Evolutionary conservation across 1,140 invertebrate genomes (phyloP).

Genomic region (Apolygus lucorum): DNA sequence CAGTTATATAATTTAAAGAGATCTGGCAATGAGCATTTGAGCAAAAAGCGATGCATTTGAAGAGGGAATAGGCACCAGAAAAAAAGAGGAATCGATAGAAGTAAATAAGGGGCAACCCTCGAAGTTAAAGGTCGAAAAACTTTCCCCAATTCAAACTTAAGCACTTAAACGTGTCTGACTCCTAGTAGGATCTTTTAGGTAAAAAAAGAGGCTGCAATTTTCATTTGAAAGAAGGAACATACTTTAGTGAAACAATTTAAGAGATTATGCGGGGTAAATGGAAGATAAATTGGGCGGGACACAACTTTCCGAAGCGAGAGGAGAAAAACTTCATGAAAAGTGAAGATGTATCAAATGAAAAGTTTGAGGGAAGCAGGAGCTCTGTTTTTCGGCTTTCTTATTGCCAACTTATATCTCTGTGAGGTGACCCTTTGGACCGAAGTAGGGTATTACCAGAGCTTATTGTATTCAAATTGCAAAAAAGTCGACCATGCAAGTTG

Average conservation of each 20-base stretch:
- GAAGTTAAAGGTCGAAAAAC: conserved; percentile 7
- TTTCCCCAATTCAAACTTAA: conserved; percentile 10
- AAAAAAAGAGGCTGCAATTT: conserved; percentile 10
- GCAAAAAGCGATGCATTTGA: too few relatives aligned
- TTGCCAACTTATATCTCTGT: too few relatives aligned
- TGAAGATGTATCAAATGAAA: not conserved
- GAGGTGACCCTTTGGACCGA: too few relatives aligned
- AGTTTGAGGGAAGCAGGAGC: too few relatives aligned
- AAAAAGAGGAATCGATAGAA: not conserved
- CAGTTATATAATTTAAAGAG: too few relatives aligned
- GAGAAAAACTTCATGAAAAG: not conserved
- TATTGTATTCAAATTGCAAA: too few relatives aligned
- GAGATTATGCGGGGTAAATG: conserved; percentile 6
- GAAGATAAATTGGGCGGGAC: conserved; percentile 16
- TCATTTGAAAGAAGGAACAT: conserved; percentile 5
- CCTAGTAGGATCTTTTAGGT: conserved; percentile 4
- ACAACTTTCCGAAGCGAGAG: not conserved
- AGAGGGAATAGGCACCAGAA: not conserved
- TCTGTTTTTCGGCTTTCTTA: too few relatives aligned
- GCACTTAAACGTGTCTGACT: conserved; percentile 16
- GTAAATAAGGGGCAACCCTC: conserved; percentile 8
- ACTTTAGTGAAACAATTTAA: conserved; percentile 13
- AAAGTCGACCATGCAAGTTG: too few relatives aligned
- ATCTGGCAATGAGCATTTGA: too few relatives aligned
- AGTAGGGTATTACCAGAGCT: too few relatives aligned